Base-by-base conservation (phyloP, 2,888 invertebrate species). In the Chymomyza amoena region DNA sequence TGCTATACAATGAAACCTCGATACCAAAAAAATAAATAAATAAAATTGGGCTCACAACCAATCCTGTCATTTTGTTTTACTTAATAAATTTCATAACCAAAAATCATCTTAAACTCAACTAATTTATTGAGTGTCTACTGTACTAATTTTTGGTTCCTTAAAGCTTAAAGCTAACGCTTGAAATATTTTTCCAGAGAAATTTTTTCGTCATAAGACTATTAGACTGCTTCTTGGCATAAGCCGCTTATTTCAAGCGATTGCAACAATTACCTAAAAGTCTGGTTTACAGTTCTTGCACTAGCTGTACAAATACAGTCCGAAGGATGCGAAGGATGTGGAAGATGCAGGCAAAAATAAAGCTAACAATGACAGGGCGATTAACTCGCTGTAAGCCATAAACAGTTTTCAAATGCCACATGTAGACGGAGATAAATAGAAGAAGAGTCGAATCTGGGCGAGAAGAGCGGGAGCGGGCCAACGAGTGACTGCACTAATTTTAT, bases 311-410 rank as follows among this genome's bases (percentile, higher is more conserved):
- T 32, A 7, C 32, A 32, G 32, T 32, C 32, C 32, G 32, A 32
- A 45, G 54, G 69, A 68, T 63, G 65, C 66, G 50, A 67, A 74
- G 69, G 64, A 25, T 66, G 67, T 4, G 16, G 57, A 65, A 67
- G 72, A 65, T 64, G 50, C 65, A 77, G 57, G n/a, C 20, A 57
- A 15, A 70, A 73, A 79, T 77, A 77, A 77, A 79, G 77, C 77
- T 70, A 71, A 77, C 76, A 76, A 82, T 85, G 87, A 86, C 84
- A 82, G 87, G 70, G 84, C 87, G 87, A 85, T 85, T 85, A 85
- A 86, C 84, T 86, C 71, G 84, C 82, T 85, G 79, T 84, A 85
- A 85, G 84, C 87, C 79, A 76, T 84, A 86, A 86, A 82, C 80
- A 84, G 72, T 86, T 65, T 76, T 68, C 60, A 56, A 56, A 10